phyloP scores from a whole-genome alignment of 2,797 vertebrate genomes.

The Dermochelys coriacea region DNA sequence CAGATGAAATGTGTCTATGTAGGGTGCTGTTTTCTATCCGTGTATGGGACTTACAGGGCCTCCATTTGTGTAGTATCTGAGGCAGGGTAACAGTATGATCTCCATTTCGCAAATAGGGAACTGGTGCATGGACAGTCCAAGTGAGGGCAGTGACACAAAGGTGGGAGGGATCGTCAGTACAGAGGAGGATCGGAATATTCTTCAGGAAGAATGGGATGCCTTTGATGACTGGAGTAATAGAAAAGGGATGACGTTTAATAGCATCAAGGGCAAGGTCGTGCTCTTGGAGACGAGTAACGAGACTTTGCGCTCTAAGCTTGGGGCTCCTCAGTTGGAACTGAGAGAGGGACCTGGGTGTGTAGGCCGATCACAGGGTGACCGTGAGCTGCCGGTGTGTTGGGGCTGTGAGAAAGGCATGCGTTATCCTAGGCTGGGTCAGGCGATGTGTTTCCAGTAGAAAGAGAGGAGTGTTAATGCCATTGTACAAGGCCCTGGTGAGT shows the following conservation, averaged over 20 bases:
- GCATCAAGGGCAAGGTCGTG: not conserved
- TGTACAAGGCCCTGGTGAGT: not conserved
- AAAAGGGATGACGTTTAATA: not conserved
- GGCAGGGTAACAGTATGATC: too few species aligned
- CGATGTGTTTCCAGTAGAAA: accelerated
- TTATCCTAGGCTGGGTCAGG: not conserved
- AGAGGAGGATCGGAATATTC: not conserved
- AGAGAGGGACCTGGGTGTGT: too few species aligned
- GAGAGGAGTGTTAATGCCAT: too few species aligned
- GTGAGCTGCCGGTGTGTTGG: too few species aligned
- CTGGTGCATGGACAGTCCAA: too few species aligned
- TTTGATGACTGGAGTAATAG: not conserved
- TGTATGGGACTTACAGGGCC: too few species aligned
- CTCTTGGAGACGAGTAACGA: not conserved
- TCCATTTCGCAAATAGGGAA: not conserved
- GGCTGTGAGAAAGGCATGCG: not conserved
- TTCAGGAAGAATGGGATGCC: not conserved
- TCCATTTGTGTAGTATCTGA: too few species aligned
- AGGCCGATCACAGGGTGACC: too few species aligned
- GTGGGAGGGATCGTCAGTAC: too few species aligned
- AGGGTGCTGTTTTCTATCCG: too few species aligned
- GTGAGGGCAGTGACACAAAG: too few species aligned
- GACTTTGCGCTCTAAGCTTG: not conserved
- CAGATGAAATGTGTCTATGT: too few species aligned
- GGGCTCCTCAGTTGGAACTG: not conserved